Evolutionary conservation across 2,113 vertebrate genomes (phyloP), one percentile per base, ranked within the genome.

Genomic region (Nansenia antarctica): DNA sequence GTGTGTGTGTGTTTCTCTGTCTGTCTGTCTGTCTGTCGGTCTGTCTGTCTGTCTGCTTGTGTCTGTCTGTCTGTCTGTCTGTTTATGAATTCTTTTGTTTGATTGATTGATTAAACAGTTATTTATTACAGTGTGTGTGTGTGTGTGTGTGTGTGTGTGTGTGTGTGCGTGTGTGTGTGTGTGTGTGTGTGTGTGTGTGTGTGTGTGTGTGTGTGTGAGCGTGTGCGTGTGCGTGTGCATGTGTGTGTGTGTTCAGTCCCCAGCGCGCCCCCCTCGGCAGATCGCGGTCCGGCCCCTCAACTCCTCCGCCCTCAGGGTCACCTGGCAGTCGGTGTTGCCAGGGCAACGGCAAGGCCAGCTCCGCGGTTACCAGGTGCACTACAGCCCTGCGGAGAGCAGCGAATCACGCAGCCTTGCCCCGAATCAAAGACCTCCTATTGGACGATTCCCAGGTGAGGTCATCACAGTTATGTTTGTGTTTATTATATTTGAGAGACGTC

Each of bases 361-460:
- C 64, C 94, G 94, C 0, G 95, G 97, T 77, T 98, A 97, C 92
- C 97, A 98, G 88, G 95, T 97, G 74, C 96, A 97, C 87, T 98
- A 94, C 0, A 93, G 93, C 1, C 93, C 86, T n/a, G 90, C 93
- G 86, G 94, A 94, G 76, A 93, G 94, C 5, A 88, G 93, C 12
- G 94, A 96, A 90, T 94, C 97, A 47, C 91, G 90, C 31, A 95
- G 92, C 78, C 91, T 94, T 65, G n/a, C 95, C 95, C 71, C 93
- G 92, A 42, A 97, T 98, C 87, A 95, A 94, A 92, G 96, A 97
- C 37, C 77, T 98, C 79, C 93, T 98, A 89, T 87, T 99, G 91
- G 94, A 96, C 0, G 95, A 98, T 0, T 92, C 94, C 70, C 96
- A 98, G 96, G 96, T 99, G 73, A 89, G 80, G 31, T 74, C 63